These are phyloP conservation scores for Prorops nasuta DNA, from an alignment of 1,140 invertebrate genomes.

Conservation along the genomic window DNA sequence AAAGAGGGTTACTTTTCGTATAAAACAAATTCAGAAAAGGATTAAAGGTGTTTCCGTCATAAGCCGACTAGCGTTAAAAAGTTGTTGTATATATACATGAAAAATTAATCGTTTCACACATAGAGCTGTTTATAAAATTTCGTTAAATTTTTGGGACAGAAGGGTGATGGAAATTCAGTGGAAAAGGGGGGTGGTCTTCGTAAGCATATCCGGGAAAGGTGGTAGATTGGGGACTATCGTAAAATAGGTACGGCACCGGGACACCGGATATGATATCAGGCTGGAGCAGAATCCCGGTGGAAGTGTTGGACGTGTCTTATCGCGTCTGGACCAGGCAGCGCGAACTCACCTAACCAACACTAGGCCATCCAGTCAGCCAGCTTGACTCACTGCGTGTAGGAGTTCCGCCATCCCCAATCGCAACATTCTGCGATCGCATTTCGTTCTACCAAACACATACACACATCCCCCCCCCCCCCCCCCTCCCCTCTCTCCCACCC, in stretches of 20 bases:
- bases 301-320: slow-evolving; percentile 54
- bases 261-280: slow-evolving; percentile 48
- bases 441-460: no score
- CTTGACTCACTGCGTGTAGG: slow-evolving; percentile 36
- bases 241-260: slow-evolving; percentile 32
- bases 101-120: no score
- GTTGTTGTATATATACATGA: no score
- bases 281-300: slow-evolving; percentile 40
- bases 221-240: slow-evolving; percentile 28
- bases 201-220: slow-evolving; percentile 26
- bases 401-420: slow-evolving; percentile 24
- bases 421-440: slow-evolving; percentile 6
- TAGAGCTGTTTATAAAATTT: no score
- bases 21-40: no score
- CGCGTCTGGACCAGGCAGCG: slow-evolving; percentile 48
- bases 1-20: no score
- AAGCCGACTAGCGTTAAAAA: no score
- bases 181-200: slow-evolving; percentile 15
- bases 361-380: slow-evolving; percentile 19
- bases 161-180: no score
- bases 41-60: no score
- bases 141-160: no score
- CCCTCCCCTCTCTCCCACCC: no score
- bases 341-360: slow-evolving; percentile 31
- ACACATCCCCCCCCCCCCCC: no score